Evolutionary conservation across 2,797 vertebrate species (phyloP).

Genomic region (Notolepis coatsorum): DNA sequence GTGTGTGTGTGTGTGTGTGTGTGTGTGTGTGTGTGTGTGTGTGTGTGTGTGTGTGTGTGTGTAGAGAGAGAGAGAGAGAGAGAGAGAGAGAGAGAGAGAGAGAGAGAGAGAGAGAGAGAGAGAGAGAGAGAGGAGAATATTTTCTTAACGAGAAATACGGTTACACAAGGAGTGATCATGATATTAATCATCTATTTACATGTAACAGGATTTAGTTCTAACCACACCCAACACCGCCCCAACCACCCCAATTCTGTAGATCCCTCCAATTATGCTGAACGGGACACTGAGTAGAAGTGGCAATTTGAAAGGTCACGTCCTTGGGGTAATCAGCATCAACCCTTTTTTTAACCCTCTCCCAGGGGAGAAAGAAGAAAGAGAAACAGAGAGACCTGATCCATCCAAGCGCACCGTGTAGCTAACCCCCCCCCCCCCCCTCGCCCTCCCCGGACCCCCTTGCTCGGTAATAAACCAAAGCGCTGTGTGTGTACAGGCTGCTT

Average conservation of each 20-base stretch:
- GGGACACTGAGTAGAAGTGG: neutral
- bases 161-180: neutral
- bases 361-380: slow-evolving; percentile 11
- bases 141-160: neutral
- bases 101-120: too few species aligned
- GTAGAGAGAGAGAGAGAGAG: too few species aligned
- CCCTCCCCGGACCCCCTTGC: slow-evolving; percentile 10
- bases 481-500: slow-evolving; percentile 25
- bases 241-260: neutral
- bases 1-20: too few species aligned
- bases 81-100: too few species aligned
- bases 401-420: neutral
- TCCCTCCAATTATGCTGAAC: slow-evolving; percentile 22
- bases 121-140: neutral
- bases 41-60: too few species aligned
- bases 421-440: neutral
- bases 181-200: neutral
- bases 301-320: slow-evolving; percentile 12
- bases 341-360: slow-evolving; percentile 15
- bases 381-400: slow-evolving; percentile 16
- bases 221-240: too few species aligned
- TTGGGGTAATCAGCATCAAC: slow-evolving; percentile 23
- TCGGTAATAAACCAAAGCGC: slow-evolving; percentile 40
- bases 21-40: too few species aligned
- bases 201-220: neutral